Percentiles rank a stretch among this genome's conserved stretches.
Evolutionary conservation across 2,888 invertebrate genomes (phyloP).

Genomic region (Agrochola macilenta): DNA sequence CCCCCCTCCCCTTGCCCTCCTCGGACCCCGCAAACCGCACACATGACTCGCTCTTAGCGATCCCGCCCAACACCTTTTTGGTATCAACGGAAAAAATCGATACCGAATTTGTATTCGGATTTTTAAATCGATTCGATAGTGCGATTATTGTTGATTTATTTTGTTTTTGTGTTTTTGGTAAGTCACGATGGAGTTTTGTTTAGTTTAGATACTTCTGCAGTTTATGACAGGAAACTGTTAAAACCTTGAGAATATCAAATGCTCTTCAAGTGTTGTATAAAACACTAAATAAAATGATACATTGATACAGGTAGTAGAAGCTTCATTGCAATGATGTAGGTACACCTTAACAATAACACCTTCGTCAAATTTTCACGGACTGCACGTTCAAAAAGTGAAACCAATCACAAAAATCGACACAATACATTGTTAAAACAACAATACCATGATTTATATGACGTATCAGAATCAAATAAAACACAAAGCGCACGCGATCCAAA

Average conservation of each 20-base stretch:
- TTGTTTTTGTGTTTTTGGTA: slow-evolving; percentile 46
- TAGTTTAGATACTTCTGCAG: not conserved
- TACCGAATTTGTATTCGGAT: slow-evolving; percentile 74
- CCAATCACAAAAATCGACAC: slow-evolving; percentile 59
- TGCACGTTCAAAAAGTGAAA: slow-evolving; percentile 42
- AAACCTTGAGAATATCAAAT: not conserved
- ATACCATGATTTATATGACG: slow-evolving; percentile 68
- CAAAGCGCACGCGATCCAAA: slow-evolving; percentile 80
- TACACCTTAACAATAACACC: slow-evolving; percentile 17
- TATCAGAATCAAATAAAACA: slow-evolving; percentile 70
- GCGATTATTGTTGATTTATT: slow-evolving; percentile 55
- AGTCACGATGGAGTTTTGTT: slow-evolving; percentile 41
- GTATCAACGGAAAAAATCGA: slow-evolving; percentile 82
- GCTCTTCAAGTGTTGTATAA: not conserved
- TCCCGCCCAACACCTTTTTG: slow-evolving; percentile 86
- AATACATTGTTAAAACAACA: slow-evolving; percentile 66
- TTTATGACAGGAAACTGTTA: not conserved
- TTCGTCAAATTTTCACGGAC: slow-evolving; percentile 46
- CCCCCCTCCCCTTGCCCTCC: slow-evolving; percentile 59
- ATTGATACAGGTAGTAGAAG: slow-evolving; percentile 25
- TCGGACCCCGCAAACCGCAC: slow-evolving; percentile 69
- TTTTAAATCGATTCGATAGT: slow-evolving; percentile 59
- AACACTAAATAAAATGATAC: slow-evolving; percentile 15
- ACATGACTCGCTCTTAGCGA: slow-evolving; percentile 79
- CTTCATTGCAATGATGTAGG: slow-evolving; percentile 23